Conservation (phyloP, 1,140 invertebrate genomes). For the Hesperophylax magnus region DNA sequence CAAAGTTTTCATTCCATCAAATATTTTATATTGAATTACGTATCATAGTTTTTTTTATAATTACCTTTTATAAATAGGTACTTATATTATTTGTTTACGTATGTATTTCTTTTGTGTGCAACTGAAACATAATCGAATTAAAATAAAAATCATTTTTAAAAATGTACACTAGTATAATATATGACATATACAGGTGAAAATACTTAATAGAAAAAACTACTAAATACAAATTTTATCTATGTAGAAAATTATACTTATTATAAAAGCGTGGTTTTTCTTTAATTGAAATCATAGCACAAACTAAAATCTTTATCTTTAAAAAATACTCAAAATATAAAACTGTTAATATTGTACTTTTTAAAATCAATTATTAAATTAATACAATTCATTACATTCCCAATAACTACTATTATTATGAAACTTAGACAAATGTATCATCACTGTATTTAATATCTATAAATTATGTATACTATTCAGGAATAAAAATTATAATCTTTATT, state of each 20-base stretch:
- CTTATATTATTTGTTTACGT: too few species aligned
- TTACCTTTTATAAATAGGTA: background rate
- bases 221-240: slow-evolving; percentile 2
- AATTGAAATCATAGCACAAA: slow-evolving; percentile 6
- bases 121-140: background rate
- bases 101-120: background rate
- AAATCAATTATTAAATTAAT: slow-evolving; percentile 14
- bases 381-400: slow-evolving; percentile 19
- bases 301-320: slow-evolving; percentile 11
- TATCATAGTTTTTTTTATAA: background rate
- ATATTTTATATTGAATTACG: background rate
- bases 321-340: background rate
- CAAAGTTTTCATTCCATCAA: slow-evolving; percentile 8
- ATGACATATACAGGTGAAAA: too few species aligned
- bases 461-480: background rate
- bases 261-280: background rate
- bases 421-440: slow-evolving; percentile 8
- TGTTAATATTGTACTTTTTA: slow-evolving; percentile 21
- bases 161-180: background rate
- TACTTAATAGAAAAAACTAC: background rate
- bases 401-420: slow-evolving; percentile 5
- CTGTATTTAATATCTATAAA: background rate
- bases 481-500: slow-evolving; percentile 17
- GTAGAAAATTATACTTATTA: background rate
- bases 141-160: slow-evolving; percentile 11